These are phyloP conservation scores for Coilia nasus DNA, from an alignment of 2,797 vertebrate species.

Conservation along the genomic window DNA sequence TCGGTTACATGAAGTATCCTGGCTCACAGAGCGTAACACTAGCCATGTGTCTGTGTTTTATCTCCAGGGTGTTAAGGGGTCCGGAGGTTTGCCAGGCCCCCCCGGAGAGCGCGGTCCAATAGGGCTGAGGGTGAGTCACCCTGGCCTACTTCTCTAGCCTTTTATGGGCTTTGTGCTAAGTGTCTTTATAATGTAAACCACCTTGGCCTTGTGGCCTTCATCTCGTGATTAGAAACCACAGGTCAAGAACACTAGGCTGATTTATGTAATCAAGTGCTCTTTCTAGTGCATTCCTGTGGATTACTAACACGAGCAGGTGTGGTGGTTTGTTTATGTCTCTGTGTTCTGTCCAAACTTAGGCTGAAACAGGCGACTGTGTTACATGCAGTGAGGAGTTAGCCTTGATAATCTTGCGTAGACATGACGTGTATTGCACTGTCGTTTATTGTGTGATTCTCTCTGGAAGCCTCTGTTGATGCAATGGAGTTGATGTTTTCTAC, in stretches of 20 bases:
- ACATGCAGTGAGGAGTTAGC: background rate
- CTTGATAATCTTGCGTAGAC: background rate
- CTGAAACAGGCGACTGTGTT: background rate
- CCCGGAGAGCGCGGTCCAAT: slow-evolving; percentile 47
- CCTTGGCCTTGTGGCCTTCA: background rate
- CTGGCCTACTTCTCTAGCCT: background rate
- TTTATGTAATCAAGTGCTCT: background rate
- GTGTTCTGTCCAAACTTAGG: background rate
- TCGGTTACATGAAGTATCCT: no score
- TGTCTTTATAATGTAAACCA: background rate
- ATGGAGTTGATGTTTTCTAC: slow-evolving; percentile 8
- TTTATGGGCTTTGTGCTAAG: background rate
- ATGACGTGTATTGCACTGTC: background rate
- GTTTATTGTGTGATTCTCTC: no score
- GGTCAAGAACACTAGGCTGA: background rate
- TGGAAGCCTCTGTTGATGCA: background rate
- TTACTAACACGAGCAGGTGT: background rate
- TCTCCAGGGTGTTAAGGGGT: slow-evolving; percentile 46
- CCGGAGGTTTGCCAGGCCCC: slow-evolving; percentile 42
- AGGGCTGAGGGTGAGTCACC: slow-evolving; percentile 48
- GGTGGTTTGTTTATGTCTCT: background rate
- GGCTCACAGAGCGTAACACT: no score
- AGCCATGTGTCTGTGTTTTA: background rate
- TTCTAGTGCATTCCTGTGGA: background rate
- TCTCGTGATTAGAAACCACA: background rate